These are phyloP conservation scores for Hydraecia micacea DNA, from an alignment of 2,888 invertebrate genomes.

Conservation along the genomic window DNA sequence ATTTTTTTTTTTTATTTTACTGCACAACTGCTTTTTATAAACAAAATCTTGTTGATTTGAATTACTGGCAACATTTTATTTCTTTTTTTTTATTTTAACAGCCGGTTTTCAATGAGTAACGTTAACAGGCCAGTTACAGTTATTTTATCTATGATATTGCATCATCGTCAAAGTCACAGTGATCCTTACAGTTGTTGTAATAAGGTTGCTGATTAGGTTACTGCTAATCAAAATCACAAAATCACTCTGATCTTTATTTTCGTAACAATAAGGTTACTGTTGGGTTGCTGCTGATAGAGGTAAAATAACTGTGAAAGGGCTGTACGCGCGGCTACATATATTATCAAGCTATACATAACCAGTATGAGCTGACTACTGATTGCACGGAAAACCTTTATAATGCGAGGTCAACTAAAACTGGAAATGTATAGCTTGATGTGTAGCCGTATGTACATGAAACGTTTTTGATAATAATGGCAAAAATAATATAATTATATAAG, in stretches of 20 bases:
- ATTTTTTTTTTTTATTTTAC: conserved; percentile 21
- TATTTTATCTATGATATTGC: not conserved
- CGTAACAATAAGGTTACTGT: too few relatives aligned
- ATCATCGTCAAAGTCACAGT: not conserved
- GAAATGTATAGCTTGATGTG: too few relatives aligned
- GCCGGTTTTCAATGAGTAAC: not conserved
- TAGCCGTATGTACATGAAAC: not conserved
- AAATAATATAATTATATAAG: too few relatives aligned
- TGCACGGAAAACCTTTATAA: too few relatives aligned
- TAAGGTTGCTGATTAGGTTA: not conserved
- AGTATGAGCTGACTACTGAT: too few relatives aligned
- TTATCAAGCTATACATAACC: too few relatives aligned
- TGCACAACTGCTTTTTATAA: not conserved
- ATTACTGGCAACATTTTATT: not conserved
- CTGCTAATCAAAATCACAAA: too few relatives aligned
- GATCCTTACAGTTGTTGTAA: not conserved
- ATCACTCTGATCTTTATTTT: too few relatives aligned
- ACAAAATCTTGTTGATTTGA: not conserved
- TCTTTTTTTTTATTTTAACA: not conserved
- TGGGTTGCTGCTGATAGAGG: not conserved
- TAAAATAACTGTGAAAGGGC: not conserved
- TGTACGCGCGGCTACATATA: not conserved
- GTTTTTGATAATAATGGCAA: not conserved
- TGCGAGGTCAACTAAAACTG: too few relatives aligned
- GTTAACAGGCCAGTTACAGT: not conserved